Evolutionary conservation across 2,797 vertebrate genomes (phyloP).

Genomic region (Coilia nasus): DNA sequence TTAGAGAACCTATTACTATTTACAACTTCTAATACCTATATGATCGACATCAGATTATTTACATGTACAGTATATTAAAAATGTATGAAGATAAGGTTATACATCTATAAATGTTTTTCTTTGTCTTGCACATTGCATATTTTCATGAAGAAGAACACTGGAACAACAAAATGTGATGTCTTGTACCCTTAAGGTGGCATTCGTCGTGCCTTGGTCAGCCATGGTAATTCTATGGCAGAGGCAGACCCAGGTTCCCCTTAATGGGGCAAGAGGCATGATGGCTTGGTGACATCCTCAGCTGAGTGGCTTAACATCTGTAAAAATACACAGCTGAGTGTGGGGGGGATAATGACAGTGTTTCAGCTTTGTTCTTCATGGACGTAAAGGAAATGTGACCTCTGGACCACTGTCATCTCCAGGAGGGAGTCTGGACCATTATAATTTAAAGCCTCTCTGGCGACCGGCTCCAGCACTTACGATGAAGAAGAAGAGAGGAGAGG

Average conservation of each 20-base stretch:
- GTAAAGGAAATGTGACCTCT: conserved; percentile 33
- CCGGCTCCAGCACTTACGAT: conserved; percentile 59
- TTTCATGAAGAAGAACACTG: neutral
- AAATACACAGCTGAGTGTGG: neutral
- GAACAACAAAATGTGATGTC: neutral
- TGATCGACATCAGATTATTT: no score
- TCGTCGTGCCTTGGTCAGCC: neutral
- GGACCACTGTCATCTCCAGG: conserved; percentile 48
- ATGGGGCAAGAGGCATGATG: neutral
- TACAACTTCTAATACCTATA: no score
- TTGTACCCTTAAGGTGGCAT: neutral
- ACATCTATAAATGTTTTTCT: neutral
- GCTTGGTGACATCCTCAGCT: neutral
- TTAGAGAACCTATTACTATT: neutral
- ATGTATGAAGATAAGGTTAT: neutral
- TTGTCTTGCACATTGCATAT: neutral
- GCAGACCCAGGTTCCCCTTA: neutral
- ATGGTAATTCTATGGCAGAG: conserved; percentile 17
- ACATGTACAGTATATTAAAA: no score
- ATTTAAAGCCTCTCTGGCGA: conserved; percentile 58
- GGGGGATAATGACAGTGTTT: conserved; percentile 55
- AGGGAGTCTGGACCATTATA: conserved; percentile 53
- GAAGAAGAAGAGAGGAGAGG: conserved; percentile 4
- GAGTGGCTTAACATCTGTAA: conserved; percentile 24
- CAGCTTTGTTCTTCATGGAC: conserved; percentile 22